These are phyloP conservation scores for Lordiphosa clarofinis DNA, from an alignment of 1,140 invertebrate genomes.

Conservation along the genomic window DNA sequence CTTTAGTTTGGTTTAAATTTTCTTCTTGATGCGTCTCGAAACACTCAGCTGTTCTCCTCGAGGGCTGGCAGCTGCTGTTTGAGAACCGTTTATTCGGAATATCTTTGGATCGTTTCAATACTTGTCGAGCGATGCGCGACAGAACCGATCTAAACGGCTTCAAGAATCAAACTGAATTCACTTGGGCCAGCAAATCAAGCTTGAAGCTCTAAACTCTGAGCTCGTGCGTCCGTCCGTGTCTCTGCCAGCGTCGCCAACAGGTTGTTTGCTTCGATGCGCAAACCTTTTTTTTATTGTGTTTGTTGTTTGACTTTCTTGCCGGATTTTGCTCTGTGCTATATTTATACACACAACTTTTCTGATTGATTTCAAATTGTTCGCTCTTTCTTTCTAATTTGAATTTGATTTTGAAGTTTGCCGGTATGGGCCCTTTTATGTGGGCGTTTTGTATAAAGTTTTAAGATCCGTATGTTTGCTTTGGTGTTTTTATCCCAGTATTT, in stretches of 20 bases:
- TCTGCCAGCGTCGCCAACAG: slow-evolving; percentile 25
- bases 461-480: slow-evolving; percentile 23
- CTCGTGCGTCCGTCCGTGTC: slow-evolving; percentile 24
- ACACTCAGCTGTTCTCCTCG: slow-evolving; percentile 38
- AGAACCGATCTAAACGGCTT: slow-evolving; percentile 79
- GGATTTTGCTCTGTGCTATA: slow-evolving; percentile 51
- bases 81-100: slow-evolving; percentile 14
- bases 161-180: slow-evolving; percentile 78
- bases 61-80: slow-evolving; percentile 36
- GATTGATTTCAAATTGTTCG: slow-evolving; percentile 27
- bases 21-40: slow-evolving; percentile 39
- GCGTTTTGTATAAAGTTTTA: too few relatives aligned
- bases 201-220: slow-evolving; percentile 20
- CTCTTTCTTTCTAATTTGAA: slow-evolving; percentile 8
- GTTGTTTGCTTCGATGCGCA: slow-evolving; percentile 63
- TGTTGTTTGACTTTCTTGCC: slow-evolving; percentile 63
- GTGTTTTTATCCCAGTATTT: slow-evolving; percentile 19
- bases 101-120: too few relatives aligned
- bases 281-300: slow-evolving; percentile 49
- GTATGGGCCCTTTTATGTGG: slow-evolving; percentile 18
- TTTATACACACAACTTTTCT: slow-evolving; percentile 25
- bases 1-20: slow-evolving; percentile 29
- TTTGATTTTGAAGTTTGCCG: slow-evolving; percentile 32
- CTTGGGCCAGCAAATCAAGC: slow-evolving; percentile 29
- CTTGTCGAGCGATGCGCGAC: slow-evolving; percentile 40